Evolutionary conservation across 2,797 vertebrate species (phyloP), one percentile per base, ranked within the genome.

Genomic region (Centroberyx gerrardi): DNA sequence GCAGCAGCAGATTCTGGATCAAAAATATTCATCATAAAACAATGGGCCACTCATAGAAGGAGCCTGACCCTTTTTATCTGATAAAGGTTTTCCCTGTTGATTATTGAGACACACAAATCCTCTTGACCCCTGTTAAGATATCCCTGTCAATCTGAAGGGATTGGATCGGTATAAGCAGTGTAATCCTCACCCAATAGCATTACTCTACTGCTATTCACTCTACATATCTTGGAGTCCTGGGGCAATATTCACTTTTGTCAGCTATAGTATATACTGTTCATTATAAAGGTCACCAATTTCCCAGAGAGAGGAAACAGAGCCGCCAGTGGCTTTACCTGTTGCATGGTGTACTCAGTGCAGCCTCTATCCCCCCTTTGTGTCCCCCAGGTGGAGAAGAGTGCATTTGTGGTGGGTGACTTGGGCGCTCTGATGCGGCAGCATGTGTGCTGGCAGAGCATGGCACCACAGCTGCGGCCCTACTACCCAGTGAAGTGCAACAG

Each of bases 401-500:
- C 97, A 2, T 99, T 99, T 95, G 96, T 96, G 92, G 96, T 99
- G 92, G 98, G 96, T 49, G 96, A 99, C 92, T 96, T 99, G 65
- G 98, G 98, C 74, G 96, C 96, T 82, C 94, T 99, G 84, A 96
- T 98, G 87, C 96, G 94, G 87, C 97, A 97, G 89, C 97, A 99
- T 84, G 92, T 94, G 48, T 94, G 95, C 44, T 99, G 98, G 98
- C 97, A 97, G 92, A 96, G 92, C 0, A 80, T 94, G 33, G 95
- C 96, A 90, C 94, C 97, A 67, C 96, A 92, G 18, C 92, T 99
- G 81, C 97, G 96, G 86, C 96, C 98, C 29, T 99, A 98, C 94
- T 99, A 97, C 92, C 95, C 96, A 8, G 96, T 99, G 81, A 96
- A 94, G 91, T 97, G 96, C 94, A 99, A 99, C 94, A 95, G 96